Conservation (phyloP, 1,140 invertebrate genomes). For the Temnothorax nylanderi region DNA sequence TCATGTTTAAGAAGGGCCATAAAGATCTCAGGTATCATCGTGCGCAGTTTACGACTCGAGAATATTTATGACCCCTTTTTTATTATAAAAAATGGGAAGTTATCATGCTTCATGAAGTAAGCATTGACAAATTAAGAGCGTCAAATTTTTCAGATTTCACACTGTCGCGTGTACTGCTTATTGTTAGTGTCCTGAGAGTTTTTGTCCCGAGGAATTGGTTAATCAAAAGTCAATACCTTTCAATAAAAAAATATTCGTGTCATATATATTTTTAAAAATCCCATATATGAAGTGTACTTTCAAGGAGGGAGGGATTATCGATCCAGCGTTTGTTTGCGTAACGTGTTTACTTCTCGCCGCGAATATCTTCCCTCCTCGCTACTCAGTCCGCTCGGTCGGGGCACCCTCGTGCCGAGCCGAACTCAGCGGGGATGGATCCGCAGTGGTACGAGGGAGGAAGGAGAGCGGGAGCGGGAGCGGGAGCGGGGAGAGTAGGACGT, state of each 20-base stretch:
- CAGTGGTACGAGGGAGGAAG: conserved; percentile 41
- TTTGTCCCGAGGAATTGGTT: not conserved
- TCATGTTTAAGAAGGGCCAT: not conserved
- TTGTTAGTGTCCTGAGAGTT: not conserved
- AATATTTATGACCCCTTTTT: not conserved
- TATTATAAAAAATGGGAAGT: not conserved
- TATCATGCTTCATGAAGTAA: not conserved
- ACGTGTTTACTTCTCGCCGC: conserved; percentile 79
- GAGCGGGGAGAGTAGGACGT: conserved; percentile 63
- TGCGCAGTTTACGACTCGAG: not conserved
- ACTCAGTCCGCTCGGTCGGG: conserved; percentile 53
- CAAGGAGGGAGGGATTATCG: conserved; percentile 62
- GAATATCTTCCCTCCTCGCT: conserved; percentile 73
- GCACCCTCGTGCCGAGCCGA: conserved; percentile 68
- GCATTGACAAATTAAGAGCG: not conserved
- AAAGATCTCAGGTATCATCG: not conserved
- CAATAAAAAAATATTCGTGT: not conserved
- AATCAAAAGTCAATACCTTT: not conserved
- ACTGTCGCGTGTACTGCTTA: not conserved
- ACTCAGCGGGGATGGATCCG: conserved; percentile 77
- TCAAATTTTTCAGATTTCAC: not conserved
- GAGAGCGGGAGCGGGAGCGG: conserved; percentile 33
- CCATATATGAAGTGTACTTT: not conserved
- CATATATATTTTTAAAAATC: conserved; percentile 17
- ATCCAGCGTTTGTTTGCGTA: conserved; percentile 77